These are phyloP conservation scores for Pyrrhosoma nymphula DNA, from an alignment of 2,888 invertebrate species.

Conservation along the genomic window DNA sequence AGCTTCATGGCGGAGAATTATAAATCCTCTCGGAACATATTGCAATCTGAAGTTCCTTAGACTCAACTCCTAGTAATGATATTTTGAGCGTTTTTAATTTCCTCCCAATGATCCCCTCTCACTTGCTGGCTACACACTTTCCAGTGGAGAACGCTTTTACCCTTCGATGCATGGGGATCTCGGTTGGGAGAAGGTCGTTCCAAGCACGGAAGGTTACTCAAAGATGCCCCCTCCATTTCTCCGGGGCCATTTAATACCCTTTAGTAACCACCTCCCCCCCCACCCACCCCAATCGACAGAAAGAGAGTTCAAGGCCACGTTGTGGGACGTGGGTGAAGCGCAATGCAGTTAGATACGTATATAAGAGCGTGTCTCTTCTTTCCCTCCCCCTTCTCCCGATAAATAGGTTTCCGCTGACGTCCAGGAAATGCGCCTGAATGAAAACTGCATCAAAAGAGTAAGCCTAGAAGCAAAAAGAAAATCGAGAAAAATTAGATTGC, in stretches of 20 bases:
- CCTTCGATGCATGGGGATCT: background rate
- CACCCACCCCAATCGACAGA: background rate
- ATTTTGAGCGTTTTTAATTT: background rate
- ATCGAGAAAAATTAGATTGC: background rate
- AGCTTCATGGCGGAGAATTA: no score
- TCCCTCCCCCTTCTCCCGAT: background rate
- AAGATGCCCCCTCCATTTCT: background rate
- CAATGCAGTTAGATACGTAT: conserved; percentile 8
- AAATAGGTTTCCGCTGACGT: background rate
- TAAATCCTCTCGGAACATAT: background rate
- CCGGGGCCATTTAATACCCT: background rate
- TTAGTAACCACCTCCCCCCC: background rate
- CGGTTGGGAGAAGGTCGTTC: background rate
- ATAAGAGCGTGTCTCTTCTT: background rate
- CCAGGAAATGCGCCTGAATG: conserved; percentile 8
- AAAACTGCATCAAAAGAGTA: background rate
- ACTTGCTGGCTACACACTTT: background rate
- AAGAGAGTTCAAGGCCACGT: background rate
- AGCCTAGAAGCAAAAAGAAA: background rate
- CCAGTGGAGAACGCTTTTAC: background rate
- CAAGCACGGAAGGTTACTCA: conserved; percentile 16
- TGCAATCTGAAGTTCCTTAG: background rate
- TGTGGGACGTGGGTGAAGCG: conserved; percentile 18
- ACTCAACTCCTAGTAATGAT: background rate
- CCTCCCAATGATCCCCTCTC: background rate